phyloP scores from a whole-genome alignment of 2,797 vertebrate genomes.

The Hypotaenidia philippensis region DNA sequence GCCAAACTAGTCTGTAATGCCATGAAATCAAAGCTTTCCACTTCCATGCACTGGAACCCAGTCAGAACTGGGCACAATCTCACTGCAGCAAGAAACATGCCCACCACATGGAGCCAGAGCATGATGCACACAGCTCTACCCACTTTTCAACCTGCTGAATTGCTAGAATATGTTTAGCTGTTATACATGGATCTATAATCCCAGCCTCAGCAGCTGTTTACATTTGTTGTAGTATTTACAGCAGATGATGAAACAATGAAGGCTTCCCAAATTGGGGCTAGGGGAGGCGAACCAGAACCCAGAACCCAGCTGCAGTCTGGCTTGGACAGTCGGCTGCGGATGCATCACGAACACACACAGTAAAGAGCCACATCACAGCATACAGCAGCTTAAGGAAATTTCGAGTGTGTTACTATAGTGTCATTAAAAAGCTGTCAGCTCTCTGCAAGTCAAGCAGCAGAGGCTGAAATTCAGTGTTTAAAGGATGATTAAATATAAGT shows the following conservation, averaged over 20 bases:
- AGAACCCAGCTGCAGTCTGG: background rate
- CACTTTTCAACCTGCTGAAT: constrained; percentile 30
- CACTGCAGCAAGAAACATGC: background rate
- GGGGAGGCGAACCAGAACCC: background rate
- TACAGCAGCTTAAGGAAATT: background rate
- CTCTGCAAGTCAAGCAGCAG: background rate
- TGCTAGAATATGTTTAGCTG: constrained; percentile 17
- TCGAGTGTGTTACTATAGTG: background rate
- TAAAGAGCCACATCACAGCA: background rate
- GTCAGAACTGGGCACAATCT: background rate
- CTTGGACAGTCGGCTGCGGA: fast-evolving
- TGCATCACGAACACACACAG: fast-evolving
- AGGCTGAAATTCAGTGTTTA: constrained; percentile 44
- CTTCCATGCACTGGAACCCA: background rate
- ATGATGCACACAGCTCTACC: background rate
- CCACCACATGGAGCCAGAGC: background rate
- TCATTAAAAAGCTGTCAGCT: constrained; percentile 33
- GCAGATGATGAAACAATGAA: constrained; percentile 3
- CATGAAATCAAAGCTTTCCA: background rate
- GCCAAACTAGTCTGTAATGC: too few relatives aligned
- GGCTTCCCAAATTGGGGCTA: background rate
- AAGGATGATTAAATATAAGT: constrained; percentile 63
- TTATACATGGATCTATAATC: background rate
- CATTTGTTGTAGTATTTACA: background rate
- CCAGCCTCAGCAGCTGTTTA: constrained; percentile 31